Percentiles rank a stretch among this genome's conserved stretches.
These are phyloP conservation scores for Platypus cylindrus DNA, from an alignment of 2,888 invertebrate genomes.

Conservation along the genomic window DNA sequence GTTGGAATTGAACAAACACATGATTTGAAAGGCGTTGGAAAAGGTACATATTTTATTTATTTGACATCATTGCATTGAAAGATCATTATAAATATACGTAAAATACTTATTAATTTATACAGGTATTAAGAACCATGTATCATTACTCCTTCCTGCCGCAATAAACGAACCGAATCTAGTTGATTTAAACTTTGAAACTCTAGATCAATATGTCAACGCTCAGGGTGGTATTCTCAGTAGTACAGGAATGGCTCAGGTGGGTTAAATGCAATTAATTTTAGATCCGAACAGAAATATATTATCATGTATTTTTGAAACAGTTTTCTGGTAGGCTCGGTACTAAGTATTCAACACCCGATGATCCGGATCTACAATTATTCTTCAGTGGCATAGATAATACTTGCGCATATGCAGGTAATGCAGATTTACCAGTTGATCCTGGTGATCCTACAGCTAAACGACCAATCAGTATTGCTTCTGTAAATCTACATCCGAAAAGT, in stretches of 20 bases:
- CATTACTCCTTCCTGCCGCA: conserved; percentile 34
- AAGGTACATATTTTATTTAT: conserved; percentile 19
- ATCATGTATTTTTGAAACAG: conserved; percentile 6
- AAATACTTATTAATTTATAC: background rate
- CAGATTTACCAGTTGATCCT: conserved; percentile 30
- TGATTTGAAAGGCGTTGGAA: conserved; percentile 52
- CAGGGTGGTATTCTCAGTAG: conserved; percentile 46
- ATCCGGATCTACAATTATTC: conserved; percentile 52
- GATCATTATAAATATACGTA: conserved; percentile 43
- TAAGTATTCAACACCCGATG: conserved; percentile 29
- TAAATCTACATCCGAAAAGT: conserved; percentile 52
- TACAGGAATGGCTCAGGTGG: conserved; percentile 12
- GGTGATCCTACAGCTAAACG: conserved; percentile 22
- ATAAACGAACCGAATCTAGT: conserved; percentile 18
- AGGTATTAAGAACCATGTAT: conserved; percentile 55
- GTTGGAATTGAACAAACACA: conserved; percentile 45
- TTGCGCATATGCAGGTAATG: conserved; percentile 39
- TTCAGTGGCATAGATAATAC: conserved; percentile 49
- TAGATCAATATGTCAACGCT: conserved; percentile 43
- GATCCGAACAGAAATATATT: too few species aligned
- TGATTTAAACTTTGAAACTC: conserved; percentile 44
- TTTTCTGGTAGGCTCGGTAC: conserved; percentile 11
- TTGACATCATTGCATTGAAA: conserved; percentile 39
- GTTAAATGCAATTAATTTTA: conserved; percentile 3
- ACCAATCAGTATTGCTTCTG: conserved; percentile 37